A percentile compares a stretch with the other conserved stretches of the same genome.
Conservation (phyloP, 1,140 invertebrate species). For the Zaprionus vittiger region DNA sequence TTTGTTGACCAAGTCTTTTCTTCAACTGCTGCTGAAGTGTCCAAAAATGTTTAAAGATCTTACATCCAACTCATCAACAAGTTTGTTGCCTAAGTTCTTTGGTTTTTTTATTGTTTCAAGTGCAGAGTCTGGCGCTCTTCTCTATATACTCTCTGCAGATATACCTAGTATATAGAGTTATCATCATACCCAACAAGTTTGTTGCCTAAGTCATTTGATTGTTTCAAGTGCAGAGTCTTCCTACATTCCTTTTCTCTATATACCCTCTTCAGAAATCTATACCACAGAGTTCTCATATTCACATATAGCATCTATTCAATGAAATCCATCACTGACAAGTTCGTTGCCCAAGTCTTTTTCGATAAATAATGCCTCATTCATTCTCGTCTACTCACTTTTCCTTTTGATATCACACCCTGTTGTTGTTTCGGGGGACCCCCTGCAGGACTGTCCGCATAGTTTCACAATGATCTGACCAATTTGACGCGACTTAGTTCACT, state of each 20-base stretch:
- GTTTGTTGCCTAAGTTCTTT: constrained; percentile 54
- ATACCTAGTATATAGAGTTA: too few relatives aligned
- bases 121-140: not conserved
- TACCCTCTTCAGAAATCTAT: too few relatives aligned
- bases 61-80: too few relatives aligned
- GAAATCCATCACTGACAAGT: not conserved
- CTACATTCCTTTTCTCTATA: not conserved
- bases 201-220: not conserved
- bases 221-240: too few relatives aligned
- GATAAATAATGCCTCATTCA: not conserved
- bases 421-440: constrained; percentile 4
- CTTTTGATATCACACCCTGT: not conserved
- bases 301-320: not conserved
- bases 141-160: too few relatives aligned
- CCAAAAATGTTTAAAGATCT: too few relatives aligned
- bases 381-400: not conserved
- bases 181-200: not conserved
- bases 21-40: too few relatives aligned
- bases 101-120: not conserved
- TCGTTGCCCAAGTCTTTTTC: constrained; percentile 9
- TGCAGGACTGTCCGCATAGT: constrained; percentile 13
- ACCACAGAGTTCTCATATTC: too few relatives aligned
- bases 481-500: constrained; percentile 24
- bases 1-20: not conserved
- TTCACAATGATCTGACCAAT: constrained; percentile 32